phyloP scores from a whole-genome alignment of 2,888 invertebrate genomes.

The Perithous albicinctus region DNA sequence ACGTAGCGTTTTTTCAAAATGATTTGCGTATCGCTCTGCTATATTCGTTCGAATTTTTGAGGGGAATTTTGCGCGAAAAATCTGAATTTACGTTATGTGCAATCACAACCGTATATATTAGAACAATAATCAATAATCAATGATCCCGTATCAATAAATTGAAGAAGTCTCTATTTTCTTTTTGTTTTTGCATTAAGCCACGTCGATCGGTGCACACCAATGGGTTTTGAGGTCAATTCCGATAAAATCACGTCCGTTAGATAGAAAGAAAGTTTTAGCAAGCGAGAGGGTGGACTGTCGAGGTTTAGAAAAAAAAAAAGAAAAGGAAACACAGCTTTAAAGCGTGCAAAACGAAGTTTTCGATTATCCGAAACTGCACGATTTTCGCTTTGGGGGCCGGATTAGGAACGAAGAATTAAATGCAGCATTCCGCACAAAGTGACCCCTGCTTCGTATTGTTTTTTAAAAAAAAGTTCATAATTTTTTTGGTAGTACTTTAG shows the following conservation, averaged over 20 bases:
- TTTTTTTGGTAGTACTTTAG: no score
- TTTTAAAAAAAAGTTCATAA: no score
- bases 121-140: conserved; percentile 13
- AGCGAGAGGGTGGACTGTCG: conserved; percentile 8
- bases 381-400: conserved; percentile 30
- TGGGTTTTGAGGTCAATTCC: conserved; percentile 54
- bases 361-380: not conserved
- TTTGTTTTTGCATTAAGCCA: conserved; percentile 43
- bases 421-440: no score
- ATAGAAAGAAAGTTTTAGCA: conserved; percentile 20
- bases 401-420: not conserved
- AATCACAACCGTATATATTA: conserved; percentile 20
- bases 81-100: conserved; percentile 29
- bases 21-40: not conserved
- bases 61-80: not conserved
- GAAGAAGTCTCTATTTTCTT: conserved; percentile 1
- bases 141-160: conserved; percentile 8
- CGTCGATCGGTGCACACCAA: conserved; percentile 16
- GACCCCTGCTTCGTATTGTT: no score
- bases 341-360: not conserved
- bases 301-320: not conserved
- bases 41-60: not conserved
- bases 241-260: conserved; percentile 60
- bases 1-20: not conserved
- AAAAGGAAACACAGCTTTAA: not conserved